Percentiles rank a stretch among this genome's conserved stretches.
Conservation (phyloP, 2,888 invertebrate genomes). For the Aphodius granarius region DNA sequence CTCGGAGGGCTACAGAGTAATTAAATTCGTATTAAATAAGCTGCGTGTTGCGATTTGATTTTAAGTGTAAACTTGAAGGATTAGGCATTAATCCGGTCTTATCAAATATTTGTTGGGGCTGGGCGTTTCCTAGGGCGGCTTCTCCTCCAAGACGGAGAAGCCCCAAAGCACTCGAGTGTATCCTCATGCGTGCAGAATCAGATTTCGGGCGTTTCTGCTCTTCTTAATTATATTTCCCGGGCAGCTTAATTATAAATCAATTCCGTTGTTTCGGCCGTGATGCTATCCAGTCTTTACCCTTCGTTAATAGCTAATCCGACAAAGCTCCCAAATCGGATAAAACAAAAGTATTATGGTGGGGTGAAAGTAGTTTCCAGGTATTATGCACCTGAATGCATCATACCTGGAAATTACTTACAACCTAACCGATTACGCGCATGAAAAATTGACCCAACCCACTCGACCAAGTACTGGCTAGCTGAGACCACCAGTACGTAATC, state of each 20-base stretch:
- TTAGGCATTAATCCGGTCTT: constrained; percentile 2
- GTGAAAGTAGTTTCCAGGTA: too few relatives aligned
- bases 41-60: not conserved
- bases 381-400: too few relatives aligned
- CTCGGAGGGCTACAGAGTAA: not conserved
- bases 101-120: constrained; percentile 20
- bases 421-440: too few relatives aligned
- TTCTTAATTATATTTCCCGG: constrained; percentile 21
- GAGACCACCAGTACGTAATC: too few relatives aligned
- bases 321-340: not conserved
- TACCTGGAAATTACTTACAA: too few relatives aligned
- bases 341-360: not conserved
- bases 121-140: not conserved
- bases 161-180: constrained; percentile 9
- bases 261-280: not conserved
- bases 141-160: not conserved
- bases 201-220: constrained; percentile 14
- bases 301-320: not conserved
- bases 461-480: too few relatives aligned
- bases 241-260: constrained; percentile 19
- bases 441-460: too few relatives aligned
- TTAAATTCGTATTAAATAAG: not conserved
- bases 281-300: not conserved
- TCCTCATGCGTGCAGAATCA: constrained; percentile 18
- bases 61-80: not conserved